Base-by-base conservation (phyloP, 1,140 invertebrate species). In the Nephila pilipes region DNA sequence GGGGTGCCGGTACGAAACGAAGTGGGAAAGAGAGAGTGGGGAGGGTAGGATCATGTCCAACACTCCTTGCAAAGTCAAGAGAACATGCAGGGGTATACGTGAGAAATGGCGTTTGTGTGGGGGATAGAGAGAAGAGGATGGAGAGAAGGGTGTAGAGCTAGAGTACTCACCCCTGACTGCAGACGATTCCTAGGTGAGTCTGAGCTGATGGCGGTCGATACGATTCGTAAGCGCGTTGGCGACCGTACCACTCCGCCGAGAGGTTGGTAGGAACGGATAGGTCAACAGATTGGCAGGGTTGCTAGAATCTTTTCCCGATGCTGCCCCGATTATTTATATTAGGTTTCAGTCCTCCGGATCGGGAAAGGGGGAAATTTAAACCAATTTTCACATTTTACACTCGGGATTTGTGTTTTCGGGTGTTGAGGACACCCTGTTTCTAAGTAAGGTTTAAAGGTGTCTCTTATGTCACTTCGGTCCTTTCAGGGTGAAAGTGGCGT, bases 131-230 rank as follows among this genome's bases (percentile, higher is more conserved):
- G 58, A 60, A 22, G 22, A 22, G 22, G 58, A 20, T 20, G 58
- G 16, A 60, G 58, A 18, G 58, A 75, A 75, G 69, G 65, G 69
- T 75, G 69, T 75, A 75, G 69, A 75, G 69, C 69, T 18, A 29
- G 29, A 75, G 69, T 75, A 75, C 69, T 75, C 69, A 75, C 69
- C 69, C 69, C 69, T 75, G 69, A 29, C 69, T 75, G 69, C 69
- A 75, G 69, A 75, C 69, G 69, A 75, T 75, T 75, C 69, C 69
- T 75, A 75, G 69, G 69, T 75, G 69, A 75, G 69, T 75, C 69
- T 75, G 69, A 75, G 69, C 69, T 25, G n/a, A 29, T 20, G 69
- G 29, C 69, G 69, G 69, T 75, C 69, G 69, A 75, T 75, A 25
- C 63, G 63, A 12, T 16, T 25, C 32, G 69, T 32, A 29, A 25